A percentile compares a stretch with the other conserved stretches of the same genome.
phyloP scores from a whole-genome alignment of 2,797 vertebrate genomes.

The Gallinago nigripennis region DNA sequence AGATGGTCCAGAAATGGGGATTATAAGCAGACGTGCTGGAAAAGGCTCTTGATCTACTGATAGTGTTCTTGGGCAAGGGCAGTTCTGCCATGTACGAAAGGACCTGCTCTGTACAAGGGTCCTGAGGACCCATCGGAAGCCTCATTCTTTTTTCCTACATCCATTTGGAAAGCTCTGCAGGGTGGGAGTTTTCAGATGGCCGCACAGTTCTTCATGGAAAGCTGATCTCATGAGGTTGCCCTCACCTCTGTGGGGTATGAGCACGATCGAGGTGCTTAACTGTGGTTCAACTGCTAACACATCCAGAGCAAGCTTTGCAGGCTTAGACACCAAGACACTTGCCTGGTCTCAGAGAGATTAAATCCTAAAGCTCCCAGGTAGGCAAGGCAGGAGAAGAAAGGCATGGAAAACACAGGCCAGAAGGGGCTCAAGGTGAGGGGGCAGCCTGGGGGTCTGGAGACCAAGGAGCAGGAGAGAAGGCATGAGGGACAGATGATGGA shows the following conservation, averaged over 20 bases:
- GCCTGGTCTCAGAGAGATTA: not conserved
- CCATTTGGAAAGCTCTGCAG: not conserved
- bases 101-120: not conserved
- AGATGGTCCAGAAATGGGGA: not conserved
- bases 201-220: not conserved
- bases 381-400: not conserved
- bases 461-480: not conserved
- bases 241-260: not conserved
- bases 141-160: not conserved
- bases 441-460: fast-evolving
- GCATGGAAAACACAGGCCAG: not conserved
- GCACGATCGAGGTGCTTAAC: not conserved
- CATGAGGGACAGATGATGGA: not conserved
- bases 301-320: not conserved
- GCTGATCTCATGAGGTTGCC: not conserved
- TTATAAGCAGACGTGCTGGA: not conserved
- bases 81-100: not conserved
- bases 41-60: not conserved
- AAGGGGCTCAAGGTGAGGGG: not conserved
- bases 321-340: not conserved
- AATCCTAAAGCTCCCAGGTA: not conserved
- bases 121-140: not conserved
- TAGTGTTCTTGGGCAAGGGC: not conserved
- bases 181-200: not conserved
- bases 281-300: not conserved